phyloP scores from a whole-genome alignment of 2,888 invertebrate genomes.

The Ectobius pallidus region DNA sequence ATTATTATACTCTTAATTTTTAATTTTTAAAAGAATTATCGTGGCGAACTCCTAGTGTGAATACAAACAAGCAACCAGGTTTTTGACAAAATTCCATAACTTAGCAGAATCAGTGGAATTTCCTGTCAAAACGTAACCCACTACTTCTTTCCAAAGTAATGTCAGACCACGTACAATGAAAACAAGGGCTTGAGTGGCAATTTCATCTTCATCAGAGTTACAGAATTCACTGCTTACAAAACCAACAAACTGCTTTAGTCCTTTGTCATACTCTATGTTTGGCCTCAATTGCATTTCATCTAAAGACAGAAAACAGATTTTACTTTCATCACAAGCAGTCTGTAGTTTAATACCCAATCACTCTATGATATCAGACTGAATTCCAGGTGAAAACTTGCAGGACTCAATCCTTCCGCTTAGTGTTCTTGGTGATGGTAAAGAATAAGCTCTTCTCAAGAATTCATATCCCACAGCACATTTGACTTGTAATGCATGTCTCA shows the following conservation, averaged over 20 bases:
- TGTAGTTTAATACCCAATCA: neutral
- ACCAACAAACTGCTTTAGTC: neutral
- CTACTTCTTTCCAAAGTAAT: too few species aligned
- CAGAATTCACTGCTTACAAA: too few species aligned
- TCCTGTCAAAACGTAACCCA: neutral
- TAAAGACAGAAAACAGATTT: neutral
- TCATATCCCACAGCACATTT: neutral
- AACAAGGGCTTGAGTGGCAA: neutral
- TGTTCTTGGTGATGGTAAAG: neutral
- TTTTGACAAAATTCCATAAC: conserved; percentile 6
- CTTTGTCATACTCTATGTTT: neutral
- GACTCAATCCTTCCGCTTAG: conserved; percentile 4
- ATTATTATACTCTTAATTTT: too few species aligned
- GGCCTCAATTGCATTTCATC: neutral
- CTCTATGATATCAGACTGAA: neutral
- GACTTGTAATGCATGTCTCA: too few species aligned
- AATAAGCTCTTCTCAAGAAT: neutral
- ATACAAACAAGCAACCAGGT: neutral
- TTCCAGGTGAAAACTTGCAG: neutral
- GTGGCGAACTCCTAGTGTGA: too few species aligned
- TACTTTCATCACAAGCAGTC: neutral
- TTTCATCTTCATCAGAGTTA: neutral
- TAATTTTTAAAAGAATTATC: too few species aligned
- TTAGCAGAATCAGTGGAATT: conserved; percentile 5
- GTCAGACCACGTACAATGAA: neutral